Conservation (phyloP, 2,797 vertebrate genomes). For the Squalus acanthias region DNA sequence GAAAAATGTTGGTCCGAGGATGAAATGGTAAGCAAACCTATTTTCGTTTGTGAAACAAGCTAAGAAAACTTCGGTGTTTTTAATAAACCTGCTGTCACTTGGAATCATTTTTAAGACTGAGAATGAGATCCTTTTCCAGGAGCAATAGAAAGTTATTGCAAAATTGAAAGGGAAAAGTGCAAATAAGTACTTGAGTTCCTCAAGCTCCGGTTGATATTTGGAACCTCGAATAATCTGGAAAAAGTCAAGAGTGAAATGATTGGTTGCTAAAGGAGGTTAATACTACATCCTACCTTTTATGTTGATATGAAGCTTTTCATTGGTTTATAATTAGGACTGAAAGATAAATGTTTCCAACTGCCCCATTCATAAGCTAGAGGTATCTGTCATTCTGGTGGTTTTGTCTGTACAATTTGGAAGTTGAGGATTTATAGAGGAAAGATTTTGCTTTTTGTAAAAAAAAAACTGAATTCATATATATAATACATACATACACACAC, state of each 20-base stretch:
- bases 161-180: neutral
- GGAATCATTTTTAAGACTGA: neutral
- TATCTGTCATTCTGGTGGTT: neutral
- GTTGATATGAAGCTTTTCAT: neutral
- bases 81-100: neutral
- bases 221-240: neutral
- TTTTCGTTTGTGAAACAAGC: neutral
- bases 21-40: conserved; percentile 75
- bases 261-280: neutral
- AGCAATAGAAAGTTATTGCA: neutral
- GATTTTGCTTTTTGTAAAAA: neutral
- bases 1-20: conserved; percentile 98
- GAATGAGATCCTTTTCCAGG: neutral
- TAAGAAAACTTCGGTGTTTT: neutral
- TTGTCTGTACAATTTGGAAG: neutral
- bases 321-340: neutral
- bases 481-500: no score
- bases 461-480: neutral
- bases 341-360: neutral
- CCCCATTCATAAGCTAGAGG: neutral
- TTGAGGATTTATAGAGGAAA: neutral
- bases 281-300: neutral
- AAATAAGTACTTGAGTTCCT: neutral
- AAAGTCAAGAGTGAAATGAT: neutral
- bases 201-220: neutral